Conservation (phyloP, 2,113 vertebrate species). For the Prionailurus viverrinus region DNA sequence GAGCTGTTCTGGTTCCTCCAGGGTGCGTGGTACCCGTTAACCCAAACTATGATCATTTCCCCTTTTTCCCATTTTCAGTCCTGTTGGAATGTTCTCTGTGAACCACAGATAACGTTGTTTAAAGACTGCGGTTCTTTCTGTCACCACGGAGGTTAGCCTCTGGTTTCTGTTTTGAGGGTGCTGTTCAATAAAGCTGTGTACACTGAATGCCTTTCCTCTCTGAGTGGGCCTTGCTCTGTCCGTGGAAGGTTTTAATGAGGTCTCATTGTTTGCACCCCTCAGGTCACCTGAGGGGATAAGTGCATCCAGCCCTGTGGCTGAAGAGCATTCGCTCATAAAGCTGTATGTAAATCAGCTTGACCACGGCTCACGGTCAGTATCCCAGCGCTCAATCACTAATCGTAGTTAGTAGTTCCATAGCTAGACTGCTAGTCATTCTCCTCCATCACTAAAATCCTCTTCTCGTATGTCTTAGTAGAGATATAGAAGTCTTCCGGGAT, state of each 20-base stretch:
- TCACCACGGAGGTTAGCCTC: neutral
- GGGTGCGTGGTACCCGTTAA: constrained; percentile 58
- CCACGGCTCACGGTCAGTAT: constrained; percentile 88
- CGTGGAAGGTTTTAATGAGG: constrained; percentile 81
- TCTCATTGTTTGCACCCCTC: constrained; percentile 88
- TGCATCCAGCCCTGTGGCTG: constrained; percentile 87
- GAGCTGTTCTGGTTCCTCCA: constrained; percentile 70
- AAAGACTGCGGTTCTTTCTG: constrained; percentile 18
- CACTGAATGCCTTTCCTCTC: constrained; percentile 50
- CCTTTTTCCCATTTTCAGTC: constrained; percentile 65
- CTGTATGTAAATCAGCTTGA: constrained; percentile 90
- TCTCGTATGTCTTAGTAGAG: constrained; percentile 51
- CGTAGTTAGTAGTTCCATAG: constrained; percentile 75
- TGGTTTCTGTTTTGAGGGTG: constrained; percentile 68
- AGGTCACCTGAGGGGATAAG: constrained; percentile 88
- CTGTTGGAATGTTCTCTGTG: constrained; percentile 63
- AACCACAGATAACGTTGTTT: constrained; percentile 56
- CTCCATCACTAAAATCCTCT: constrained; percentile 76
- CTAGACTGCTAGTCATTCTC: constrained; percentile 72
- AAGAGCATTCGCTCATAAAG: constrained; percentile 90
- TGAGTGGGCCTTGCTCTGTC: constrained; percentile 80
- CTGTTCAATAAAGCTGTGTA: constrained; percentile 77
- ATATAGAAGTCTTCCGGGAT: constrained; percentile 62
- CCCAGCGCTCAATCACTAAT: constrained; percentile 84
- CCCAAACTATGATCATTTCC: constrained; percentile 41